These are phyloP conservation scores for Lepidurus couesii DNA, from an alignment of 1,140 invertebrate genomes.

Conservation along the genomic window DNA sequence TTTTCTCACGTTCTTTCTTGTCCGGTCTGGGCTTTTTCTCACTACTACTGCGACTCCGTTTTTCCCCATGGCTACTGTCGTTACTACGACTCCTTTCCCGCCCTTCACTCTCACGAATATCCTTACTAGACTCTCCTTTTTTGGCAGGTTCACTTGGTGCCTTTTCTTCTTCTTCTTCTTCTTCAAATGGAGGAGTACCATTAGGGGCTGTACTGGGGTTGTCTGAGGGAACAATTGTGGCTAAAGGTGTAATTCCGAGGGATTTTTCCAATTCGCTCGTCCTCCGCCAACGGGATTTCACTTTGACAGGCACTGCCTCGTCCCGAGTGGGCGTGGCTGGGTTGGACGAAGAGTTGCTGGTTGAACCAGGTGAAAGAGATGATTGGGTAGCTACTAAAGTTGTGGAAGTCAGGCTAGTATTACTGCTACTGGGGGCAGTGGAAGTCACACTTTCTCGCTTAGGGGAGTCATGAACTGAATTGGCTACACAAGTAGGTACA, in stretches of 20 bases:
- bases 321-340: slow-evolving; percentile 28
- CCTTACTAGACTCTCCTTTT: neutral
- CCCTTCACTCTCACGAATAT: neutral
- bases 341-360: slow-evolving; percentile 11
- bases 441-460: neutral
- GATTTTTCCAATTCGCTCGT: slow-evolving; percentile 67
- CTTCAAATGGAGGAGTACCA: neutral
- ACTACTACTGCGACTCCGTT: neutral
- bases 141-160: slow-evolving; percentile 42
- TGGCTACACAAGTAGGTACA: neutral
- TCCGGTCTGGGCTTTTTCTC: neutral
- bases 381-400: neutral
- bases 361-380: slow-evolving; percentile 15
- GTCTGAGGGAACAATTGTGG: slow-evolving; percentile 18
- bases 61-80: slow-evolving; percentile 18
- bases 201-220: slow-evolving; percentile 34
- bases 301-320: slow-evolving; percentile 60
- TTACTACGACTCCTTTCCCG: neutral
- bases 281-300: slow-evolving; percentile 76
- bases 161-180: slow-evolving; percentile 34
- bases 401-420: neutral
- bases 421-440: neutral
- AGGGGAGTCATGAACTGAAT: neutral
- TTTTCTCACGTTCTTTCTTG: neutral
- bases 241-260: slow-evolving; percentile 1